These are phyloP conservation scores for Echinops telfairi DNA, from an alignment of 2,113 vertebrate genomes.

Conservation along the genomic window DNA sequence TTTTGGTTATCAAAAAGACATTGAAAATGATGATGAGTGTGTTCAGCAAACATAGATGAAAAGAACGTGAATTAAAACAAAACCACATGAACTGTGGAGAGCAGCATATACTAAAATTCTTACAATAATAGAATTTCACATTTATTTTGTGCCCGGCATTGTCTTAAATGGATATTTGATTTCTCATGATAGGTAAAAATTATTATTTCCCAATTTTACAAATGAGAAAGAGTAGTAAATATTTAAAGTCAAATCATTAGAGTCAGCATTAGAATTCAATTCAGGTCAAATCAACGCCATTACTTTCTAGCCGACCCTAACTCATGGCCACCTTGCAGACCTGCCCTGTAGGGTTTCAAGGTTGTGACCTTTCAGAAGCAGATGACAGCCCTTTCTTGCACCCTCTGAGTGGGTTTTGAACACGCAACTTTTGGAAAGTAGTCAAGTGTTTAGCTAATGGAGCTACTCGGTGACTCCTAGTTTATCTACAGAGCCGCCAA, in stretches of 20 bases:
- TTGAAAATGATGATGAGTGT: neutral
- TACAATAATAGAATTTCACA: neutral
- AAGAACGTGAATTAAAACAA: neutral
- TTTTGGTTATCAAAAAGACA: neutral
- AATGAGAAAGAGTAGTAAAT: neutral
- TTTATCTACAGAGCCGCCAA: neutral
- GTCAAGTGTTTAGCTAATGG: neutral
- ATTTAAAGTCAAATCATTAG: neutral
- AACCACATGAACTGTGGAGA: neutral
- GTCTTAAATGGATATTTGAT: neutral
- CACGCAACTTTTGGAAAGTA: neutral
- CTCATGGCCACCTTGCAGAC: neutral
- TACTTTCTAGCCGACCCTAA: neutral
- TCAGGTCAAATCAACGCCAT: no score
- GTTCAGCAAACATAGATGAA: neutral
- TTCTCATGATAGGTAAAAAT: neutral
- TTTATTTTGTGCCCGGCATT: neutral
- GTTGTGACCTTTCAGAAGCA: neutral
- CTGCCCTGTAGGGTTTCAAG: neutral
- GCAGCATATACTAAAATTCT: neutral
- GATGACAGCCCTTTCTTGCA: neutral
- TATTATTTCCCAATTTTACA: neutral
- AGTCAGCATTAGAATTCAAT: neutral
- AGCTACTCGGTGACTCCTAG: neutral
- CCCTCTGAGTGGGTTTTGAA: neutral